A percentile compares a stretch with the other conserved stretches of the same genome.
Evolutionary conservation across 1,140 invertebrate species (phyloP).

Genomic region (Heliconius melpomene): DNA sequence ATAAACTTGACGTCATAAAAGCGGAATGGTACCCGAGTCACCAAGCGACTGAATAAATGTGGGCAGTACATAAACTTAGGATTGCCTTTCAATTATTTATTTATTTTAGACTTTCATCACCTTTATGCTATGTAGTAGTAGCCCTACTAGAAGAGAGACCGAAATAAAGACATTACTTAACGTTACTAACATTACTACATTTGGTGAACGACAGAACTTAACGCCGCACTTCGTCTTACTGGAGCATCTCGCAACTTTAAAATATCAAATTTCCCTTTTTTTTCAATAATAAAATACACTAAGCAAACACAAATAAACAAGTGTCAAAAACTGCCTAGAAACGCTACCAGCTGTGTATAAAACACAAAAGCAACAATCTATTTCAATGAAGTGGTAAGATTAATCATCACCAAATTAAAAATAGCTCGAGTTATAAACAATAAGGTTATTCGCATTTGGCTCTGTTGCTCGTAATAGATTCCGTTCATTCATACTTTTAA

Average conservation of each 20-base stretch:
- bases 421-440: conserved; percentile 6
- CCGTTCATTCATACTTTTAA: neutral
- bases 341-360: neutral
- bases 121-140: too few species aligned
- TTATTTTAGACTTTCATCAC: neutral
- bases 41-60: neutral
- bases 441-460: conserved; percentile 10
- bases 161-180: too few species aligned
- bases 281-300: too few species aligned
- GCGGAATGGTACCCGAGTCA: neutral
- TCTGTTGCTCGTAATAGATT: neutral
- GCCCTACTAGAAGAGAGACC: too few species aligned
- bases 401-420: conserved; percentile 2
- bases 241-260: too few species aligned
- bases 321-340: neutral
- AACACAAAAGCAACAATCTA: neutral
- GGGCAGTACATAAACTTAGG: neutral
- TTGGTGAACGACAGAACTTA: too few species aligned
- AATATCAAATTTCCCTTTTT: too few species aligned
- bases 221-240: too few species aligned
- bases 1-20: conserved; percentile 2
- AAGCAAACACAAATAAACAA: neutral
- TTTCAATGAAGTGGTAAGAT: neutral
- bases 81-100: neutral
- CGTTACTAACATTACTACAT: too few species aligned